These are phyloP conservation scores for Proctacanthus coquilletti DNA, from an alignment of 1,140 invertebrate genomes.

Conservation along the genomic window DNA sequence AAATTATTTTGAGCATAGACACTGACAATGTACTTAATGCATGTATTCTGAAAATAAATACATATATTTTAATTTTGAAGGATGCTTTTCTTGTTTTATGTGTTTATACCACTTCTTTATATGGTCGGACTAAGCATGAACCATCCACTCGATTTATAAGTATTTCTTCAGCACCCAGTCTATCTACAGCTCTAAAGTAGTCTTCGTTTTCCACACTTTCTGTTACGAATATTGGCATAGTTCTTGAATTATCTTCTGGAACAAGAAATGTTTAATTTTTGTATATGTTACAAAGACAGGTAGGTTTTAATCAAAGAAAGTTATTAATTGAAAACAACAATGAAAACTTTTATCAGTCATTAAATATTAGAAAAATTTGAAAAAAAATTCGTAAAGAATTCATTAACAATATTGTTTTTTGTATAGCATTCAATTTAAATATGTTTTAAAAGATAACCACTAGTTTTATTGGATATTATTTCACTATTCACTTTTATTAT, in stretches of 20 bases:
- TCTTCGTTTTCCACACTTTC: conserved; percentile 20
- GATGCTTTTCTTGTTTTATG: background rate
- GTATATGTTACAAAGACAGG: too few relatives aligned
- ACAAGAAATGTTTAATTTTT: too few relatives aligned
- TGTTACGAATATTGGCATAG: conserved; percentile 19
- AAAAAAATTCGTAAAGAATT: too few relatives aligned
- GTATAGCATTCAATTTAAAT: too few relatives aligned
- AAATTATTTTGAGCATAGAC: conserved; percentile 19
- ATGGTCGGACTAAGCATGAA: conserved; percentile 23
- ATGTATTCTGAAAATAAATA: conserved; percentile 11
- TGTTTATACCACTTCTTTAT: conserved; percentile 14
- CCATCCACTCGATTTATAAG: conserved; percentile 17
- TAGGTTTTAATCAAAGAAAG: too few relatives aligned
- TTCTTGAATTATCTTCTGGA: conserved; percentile 20
- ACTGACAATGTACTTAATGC: conserved; percentile 24
- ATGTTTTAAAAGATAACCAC: too few relatives aligned
- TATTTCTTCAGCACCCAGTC: conserved; percentile 17
- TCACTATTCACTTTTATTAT: too few relatives aligned
- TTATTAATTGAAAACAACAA: background rate
- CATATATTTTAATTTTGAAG: background rate
- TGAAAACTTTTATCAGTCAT: background rate
- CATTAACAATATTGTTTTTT: too few relatives aligned
- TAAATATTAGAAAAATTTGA: background rate
- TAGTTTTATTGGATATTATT: too few relatives aligned
- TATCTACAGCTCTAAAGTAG: conserved; percentile 25